These are phyloP conservation scores for Dilophus febrilis DNA, from an alignment of 2,888 invertebrate genomes.

Conservation along the genomic window DNA sequence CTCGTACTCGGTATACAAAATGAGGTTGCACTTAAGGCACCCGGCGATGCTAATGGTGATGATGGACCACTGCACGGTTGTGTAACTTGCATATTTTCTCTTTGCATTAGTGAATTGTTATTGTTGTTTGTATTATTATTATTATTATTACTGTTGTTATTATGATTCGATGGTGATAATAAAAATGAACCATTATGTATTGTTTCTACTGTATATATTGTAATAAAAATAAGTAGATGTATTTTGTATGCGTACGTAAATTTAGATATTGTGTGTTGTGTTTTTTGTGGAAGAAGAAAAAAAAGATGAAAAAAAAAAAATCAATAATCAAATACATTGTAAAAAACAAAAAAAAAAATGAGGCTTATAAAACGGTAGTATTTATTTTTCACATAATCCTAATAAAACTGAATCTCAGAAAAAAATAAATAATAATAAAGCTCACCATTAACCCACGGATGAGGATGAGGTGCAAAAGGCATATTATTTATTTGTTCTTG, in stretches of 20 bases:
- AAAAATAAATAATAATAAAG: no score
- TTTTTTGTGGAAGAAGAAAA: no score
- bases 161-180: slow-evolving; percentile 45
- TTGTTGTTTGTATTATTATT: no score
- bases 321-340: neutral
- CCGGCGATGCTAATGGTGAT: slow-evolving; percentile 58
- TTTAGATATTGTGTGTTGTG: no score
- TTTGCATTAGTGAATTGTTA: slow-evolving; percentile 38
- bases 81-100: slow-evolving; percentile 49
- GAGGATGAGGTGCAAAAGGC: slow-evolving; percentile 64
- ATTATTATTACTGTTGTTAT: no score
- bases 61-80: slow-evolving; percentile 70
- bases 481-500: slow-evolving; percentile 46
- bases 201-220: slow-evolving; percentile 25
- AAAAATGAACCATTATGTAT: slow-evolving; percentile 58
- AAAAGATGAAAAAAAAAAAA: neutral
- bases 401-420: slow-evolving; percentile 1
- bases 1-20: slow-evolving; percentile 13
- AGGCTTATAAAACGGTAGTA: neutral
- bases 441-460: slow-evolving; percentile 76
- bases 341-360: neutral
- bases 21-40: slow-evolving; percentile 23
- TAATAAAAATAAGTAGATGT: no score
- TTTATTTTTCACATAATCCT: neutral
- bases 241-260: neutral